Evolutionary conservation across 2,888 invertebrate genomes (phyloP).

Genomic region (Elgonia sp.): DNA sequence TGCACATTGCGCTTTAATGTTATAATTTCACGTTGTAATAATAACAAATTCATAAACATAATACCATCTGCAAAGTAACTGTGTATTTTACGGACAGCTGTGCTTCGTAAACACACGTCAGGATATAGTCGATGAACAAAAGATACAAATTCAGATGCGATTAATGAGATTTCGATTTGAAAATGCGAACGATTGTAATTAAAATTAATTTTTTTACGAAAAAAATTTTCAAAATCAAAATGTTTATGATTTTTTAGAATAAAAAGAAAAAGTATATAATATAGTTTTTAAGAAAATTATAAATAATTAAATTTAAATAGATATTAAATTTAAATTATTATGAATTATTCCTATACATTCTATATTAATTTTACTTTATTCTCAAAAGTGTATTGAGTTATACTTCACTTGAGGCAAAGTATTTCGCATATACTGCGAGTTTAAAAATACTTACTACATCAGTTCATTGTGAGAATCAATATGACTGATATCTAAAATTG

Average conservation of each 20-base stretch:
- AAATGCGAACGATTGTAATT: no score
- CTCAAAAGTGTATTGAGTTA: no score
- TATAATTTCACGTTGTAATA: constrained; percentile 62
- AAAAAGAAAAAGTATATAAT: no score
- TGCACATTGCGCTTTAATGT: constrained; percentile 45
- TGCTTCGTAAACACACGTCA: constrained; percentile 52
- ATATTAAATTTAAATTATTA: no score
- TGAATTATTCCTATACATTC: no score
- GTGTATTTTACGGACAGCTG: constrained; percentile 62
- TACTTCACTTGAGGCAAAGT: no score
- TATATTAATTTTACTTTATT: no score
- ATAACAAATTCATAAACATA: constrained; percentile 66
- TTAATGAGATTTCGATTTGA: background rate
- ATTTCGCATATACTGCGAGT: background rate
- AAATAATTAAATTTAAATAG: no score
- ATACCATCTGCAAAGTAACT: constrained; percentile 68
- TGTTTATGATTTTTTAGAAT: no score
- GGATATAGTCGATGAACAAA: constrained; percentile 11
- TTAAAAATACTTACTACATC: constrained; percentile 12
- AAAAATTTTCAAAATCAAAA: no score
- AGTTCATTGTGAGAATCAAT: background rate
- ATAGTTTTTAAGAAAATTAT: no score
- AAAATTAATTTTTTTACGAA: no score
- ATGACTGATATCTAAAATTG: constrained; percentile 8
- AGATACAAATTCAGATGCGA: background rate